A percentile compares a stretch with the other conserved stretches of the same genome.
These are phyloP conservation scores for Cardiocondyla obscurior DNA, from an alignment of 1,140 invertebrate genomes.

Conservation along the genomic window DNA sequence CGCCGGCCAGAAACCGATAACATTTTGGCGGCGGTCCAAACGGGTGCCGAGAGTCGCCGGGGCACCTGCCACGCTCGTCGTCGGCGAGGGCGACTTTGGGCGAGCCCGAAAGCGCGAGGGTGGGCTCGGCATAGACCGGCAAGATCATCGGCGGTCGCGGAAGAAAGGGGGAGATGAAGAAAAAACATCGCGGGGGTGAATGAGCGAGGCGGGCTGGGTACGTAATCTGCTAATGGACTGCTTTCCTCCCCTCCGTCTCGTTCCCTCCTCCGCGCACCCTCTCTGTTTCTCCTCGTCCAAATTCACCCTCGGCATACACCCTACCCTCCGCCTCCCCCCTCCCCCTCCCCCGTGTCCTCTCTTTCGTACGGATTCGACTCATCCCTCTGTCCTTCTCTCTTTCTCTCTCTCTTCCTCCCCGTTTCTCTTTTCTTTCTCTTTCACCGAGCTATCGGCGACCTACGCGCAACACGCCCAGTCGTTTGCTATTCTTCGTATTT, in stretches of 20 bases:
- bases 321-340: conserved; percentile 31
- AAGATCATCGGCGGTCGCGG: conserved; percentile 66
- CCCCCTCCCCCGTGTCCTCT: conserved; percentile 45
- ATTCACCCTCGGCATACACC: conserved; percentile 66
- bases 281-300: conserved; percentile 70
- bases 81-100: conserved; percentile 34
- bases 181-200: conserved; percentile 76
- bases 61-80: conserved; percentile 56
- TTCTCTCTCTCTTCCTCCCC: background rate
- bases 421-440: conserved; percentile 39
- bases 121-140: conserved; percentile 26
- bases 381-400: conserved; percentile 24
- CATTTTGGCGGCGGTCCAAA: conserved; percentile 28
- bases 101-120: conserved; percentile 51
- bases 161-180: conserved; percentile 66
- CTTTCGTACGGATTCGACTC: conserved; percentile 62
- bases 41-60: background rate
- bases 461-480: conserved; percentile 51
- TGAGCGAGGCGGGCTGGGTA: conserved; percentile 76
- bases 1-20: conserved; percentile 26
- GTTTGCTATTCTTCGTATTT: conserved; percentile 55
- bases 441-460: conserved; percentile 39
- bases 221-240: conserved; percentile 83
- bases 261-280: conserved; percentile 68
- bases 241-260: conserved; percentile 61